Evolutionary conservation across 2,888 invertebrate species (phyloP).

Genomic region (Zaprionus obscuricornis): DNA sequence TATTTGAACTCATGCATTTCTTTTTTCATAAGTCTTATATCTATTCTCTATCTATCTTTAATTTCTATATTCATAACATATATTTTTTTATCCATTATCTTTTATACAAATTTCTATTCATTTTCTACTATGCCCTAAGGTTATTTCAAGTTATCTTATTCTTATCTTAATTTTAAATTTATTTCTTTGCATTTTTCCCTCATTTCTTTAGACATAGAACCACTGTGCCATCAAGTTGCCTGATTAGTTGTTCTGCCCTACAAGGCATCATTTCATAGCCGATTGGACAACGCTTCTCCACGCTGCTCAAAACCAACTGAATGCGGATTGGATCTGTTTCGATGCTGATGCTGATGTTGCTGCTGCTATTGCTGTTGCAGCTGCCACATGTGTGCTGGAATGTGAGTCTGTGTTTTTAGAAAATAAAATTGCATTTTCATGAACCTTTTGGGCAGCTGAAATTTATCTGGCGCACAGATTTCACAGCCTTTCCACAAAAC

Average conservation of each 20-base stretch:
- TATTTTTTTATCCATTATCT: no score
- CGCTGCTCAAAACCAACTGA: conserved; percentile 51
- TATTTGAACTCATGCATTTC: no score
- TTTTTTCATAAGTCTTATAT: no score
- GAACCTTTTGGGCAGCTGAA: conserved; percentile 78
- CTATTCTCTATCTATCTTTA: no score
- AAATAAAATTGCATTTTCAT: conserved; percentile 83
- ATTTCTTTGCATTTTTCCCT: no score
- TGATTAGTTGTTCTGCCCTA: conserved; percentile 69
- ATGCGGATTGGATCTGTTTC: conserved; percentile 45
- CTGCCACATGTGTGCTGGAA: conserved; percentile 37
- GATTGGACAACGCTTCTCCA: conserved; percentile 70
- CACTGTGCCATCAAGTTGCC: conserved; percentile 51
- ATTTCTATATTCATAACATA: no score
- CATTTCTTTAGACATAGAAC: no score
- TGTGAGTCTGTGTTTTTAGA: conserved; percentile 71
- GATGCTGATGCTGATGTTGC: conserved; percentile 20
- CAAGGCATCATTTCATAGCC: conserved; percentile 73
- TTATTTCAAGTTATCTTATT: no score
- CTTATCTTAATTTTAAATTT: no score
- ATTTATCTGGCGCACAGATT: conserved; percentile 79
- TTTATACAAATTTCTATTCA: no score
- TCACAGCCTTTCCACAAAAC: conserved; percentile 30
- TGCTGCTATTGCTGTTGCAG: conserved; percentile 1
- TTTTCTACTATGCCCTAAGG: no score